A percentile compares a stretch with the other conserved stretches of the same genome.
Evolutionary conservation across 53 echinoderm and acorn worm species (phyloP).

Genomic region (Echinometra lucunter): DNA sequence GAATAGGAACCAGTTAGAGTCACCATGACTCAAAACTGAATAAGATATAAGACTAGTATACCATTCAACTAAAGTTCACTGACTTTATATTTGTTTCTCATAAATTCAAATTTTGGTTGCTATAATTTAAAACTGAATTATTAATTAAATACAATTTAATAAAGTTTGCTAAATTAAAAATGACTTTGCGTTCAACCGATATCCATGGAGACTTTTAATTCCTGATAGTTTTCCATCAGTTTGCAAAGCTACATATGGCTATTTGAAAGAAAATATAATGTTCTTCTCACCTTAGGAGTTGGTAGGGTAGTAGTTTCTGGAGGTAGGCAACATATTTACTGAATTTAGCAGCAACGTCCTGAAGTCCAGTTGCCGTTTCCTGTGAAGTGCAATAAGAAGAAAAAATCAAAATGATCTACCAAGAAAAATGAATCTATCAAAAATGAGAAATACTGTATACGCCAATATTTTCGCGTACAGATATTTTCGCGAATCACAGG

Average conservation of each 20-base stretch:
- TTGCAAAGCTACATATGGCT: not conserved
- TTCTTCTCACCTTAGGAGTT: conserved; percentile 86
- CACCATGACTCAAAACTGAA: too few relatives aligned
- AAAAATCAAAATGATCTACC: not conserved
- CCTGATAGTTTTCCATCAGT: not conserved
- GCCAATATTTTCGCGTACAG: too few relatives aligned
- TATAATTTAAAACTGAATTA: too few relatives aligned
- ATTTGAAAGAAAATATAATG: not conserved
- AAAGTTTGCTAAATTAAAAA: too few relatives aligned
- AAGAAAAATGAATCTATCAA: not conserved
- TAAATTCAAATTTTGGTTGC: too few relatives aligned
- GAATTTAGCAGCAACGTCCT: conserved; percentile 94
- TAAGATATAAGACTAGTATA: too few relatives aligned
- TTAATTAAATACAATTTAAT: too few relatives aligned
- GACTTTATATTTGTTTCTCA: too few relatives aligned
- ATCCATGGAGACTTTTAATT: not conserved
- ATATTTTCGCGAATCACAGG: too few relatives aligned
- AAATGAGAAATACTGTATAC: too few relatives aligned
- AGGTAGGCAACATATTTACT: conserved; percentile 96
- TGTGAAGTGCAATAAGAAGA: not conserved
- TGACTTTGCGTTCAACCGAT: not conserved
- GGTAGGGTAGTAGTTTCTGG: conserved; percentile 93
- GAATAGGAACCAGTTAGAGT: too few relatives aligned
- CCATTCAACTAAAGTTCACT: too few relatives aligned
- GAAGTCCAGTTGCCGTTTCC: conserved; percentile 98